Percentiles rank a stretch among this genome's conserved stretches.
Evolutionary conservation across 2,888 invertebrate species (phyloP).

Genomic region (Latheticus oryzae): DNA sequence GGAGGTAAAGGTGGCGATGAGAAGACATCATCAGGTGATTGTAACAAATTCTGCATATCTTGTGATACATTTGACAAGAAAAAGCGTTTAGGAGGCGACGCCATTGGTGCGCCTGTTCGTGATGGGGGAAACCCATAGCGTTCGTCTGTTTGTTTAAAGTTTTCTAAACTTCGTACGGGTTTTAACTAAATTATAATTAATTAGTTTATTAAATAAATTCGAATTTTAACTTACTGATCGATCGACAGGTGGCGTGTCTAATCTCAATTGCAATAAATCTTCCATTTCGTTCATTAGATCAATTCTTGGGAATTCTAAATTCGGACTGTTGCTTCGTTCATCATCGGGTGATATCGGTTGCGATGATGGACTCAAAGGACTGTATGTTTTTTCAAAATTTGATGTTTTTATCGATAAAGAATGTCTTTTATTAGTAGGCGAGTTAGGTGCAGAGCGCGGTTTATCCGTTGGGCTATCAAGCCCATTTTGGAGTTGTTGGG

Average conservation of each 20-base stretch:
- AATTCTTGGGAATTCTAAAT: slow-evolving; percentile 66
- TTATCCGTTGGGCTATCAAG: slow-evolving; percentile 60
- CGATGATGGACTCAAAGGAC: slow-evolving; percentile 66
- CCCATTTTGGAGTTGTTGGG: slow-evolving; percentile 60
- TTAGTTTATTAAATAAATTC: too few relatives aligned
- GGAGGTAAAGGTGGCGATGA: slow-evolving; percentile 65
- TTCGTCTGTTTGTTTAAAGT: slow-evolving; percentile 65
- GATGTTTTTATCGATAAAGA: not conserved
- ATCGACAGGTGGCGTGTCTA: slow-evolving; percentile 71
- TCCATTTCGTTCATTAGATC: slow-evolving; percentile 77
- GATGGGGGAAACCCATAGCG: slow-evolving; percentile 57
- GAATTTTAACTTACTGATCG: slow-evolving; percentile 72
- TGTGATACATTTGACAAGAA: slow-evolving; percentile 50
- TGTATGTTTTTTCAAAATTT: slow-evolving; percentile 54
- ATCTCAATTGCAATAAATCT: slow-evolving; percentile 68
- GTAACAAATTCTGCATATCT: slow-evolving; percentile 62
- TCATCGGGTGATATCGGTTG: slow-evolving; percentile 69
- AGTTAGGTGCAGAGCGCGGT: slow-evolving; percentile 75
- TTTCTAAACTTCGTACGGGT: slow-evolving; percentile 72
- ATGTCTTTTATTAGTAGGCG: slow-evolving; percentile 71
- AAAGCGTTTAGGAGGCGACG: slow-evolving; percentile 55
- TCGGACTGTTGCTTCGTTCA: slow-evolving; percentile 62
- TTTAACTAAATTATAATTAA: too few relatives aligned
- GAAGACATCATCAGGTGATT: slow-evolving; percentile 63
- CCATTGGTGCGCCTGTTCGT: slow-evolving; percentile 52